Evolutionary conservation across 2,797 vertebrate genomes (phyloP).

Genomic region (Coregonus ussuriensis): DNA sequence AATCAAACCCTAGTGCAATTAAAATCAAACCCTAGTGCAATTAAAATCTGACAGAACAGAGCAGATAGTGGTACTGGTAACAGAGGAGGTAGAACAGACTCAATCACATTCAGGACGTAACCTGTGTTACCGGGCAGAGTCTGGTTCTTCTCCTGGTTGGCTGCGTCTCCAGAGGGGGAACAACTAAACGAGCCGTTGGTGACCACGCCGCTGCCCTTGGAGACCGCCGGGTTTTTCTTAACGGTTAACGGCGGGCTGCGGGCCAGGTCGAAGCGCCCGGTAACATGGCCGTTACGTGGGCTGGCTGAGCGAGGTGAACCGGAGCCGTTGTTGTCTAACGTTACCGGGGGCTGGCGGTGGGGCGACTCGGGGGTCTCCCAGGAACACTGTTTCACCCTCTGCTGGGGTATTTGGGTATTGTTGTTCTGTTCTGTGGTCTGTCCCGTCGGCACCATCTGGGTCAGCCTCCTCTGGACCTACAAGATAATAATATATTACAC

Average conservation of each 20-base stretch:
- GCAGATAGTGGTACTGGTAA: background rate
- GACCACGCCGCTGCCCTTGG: slow-evolving; percentile 95
- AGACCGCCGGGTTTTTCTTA: slow-evolving; percentile 96
- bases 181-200: slow-evolving; percentile 98
- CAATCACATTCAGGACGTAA: background rate
- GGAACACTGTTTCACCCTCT: slow-evolving; percentile 77
- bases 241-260: slow-evolving; percentile 89
- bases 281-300: slow-evolving; percentile 78
- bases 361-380: slow-evolving; percentile 89
- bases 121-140: slow-evolving; percentile 52
- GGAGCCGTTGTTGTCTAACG: slow-evolving; percentile 68
- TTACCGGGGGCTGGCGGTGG: slow-evolving; percentile 62
- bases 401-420: slow-evolving; percentile 69
- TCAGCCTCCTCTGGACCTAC: slow-evolving; percentile 72
- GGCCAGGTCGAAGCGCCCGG: slow-evolving; percentile 80
- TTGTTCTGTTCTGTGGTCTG: slow-evolving; percentile 88
- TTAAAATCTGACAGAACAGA: background rate
- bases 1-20: background rate
- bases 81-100: background rate
- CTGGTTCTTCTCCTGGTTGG: slow-evolving; percentile 82
- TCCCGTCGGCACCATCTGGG: slow-evolving; percentile 38
- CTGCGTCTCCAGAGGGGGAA: slow-evolving; percentile 71
- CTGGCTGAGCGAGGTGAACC: slow-evolving; percentile 84
- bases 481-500: background rate
- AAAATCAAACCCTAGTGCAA: background rate